phyloP scores from a whole-genome alignment of 2,113 vertebrate species.

The Catharus minimus region DNA sequence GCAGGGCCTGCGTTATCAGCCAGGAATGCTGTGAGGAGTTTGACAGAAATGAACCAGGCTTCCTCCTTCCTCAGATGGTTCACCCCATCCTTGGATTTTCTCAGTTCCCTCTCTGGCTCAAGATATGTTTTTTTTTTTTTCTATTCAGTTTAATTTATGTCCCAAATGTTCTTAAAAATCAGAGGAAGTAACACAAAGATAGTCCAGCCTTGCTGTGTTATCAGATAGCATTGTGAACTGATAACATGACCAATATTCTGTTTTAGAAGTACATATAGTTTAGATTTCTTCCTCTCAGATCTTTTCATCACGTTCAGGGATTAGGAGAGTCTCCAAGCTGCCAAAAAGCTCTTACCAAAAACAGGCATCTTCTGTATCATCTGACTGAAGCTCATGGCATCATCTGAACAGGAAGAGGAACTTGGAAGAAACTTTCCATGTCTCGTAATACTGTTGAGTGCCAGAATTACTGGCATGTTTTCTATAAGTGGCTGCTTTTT shows the following conservation, averaged over 20 bases:
- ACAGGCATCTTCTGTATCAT: background rate
- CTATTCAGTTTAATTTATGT: background rate
- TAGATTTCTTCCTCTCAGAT: background rate
- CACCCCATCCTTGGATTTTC: background rate
- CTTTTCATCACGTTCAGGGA: background rate
- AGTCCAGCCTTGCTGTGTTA: background rate
- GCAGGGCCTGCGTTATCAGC: background rate
- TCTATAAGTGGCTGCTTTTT: background rate
- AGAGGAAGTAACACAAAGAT: background rate
- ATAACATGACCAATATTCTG: background rate
- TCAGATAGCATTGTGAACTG: background rate
- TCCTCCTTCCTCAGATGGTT: background rate
- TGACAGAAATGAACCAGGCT: background rate
- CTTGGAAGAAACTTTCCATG: background rate
- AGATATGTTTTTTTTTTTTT: background rate
- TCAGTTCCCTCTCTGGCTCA: background rate
- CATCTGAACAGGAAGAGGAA: background rate
- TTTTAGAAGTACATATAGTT: background rate
- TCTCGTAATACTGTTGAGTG: background rate
- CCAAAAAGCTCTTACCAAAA: background rate
- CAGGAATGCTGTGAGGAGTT: background rate
- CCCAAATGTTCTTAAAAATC: background rate
- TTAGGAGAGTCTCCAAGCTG: background rate
- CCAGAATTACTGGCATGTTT: background rate
- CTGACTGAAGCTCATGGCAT: background rate